phyloP scores from a whole-genome alignment of 53 echinoderm and acorn worm species.

The Paelopatides confundens region DNA sequence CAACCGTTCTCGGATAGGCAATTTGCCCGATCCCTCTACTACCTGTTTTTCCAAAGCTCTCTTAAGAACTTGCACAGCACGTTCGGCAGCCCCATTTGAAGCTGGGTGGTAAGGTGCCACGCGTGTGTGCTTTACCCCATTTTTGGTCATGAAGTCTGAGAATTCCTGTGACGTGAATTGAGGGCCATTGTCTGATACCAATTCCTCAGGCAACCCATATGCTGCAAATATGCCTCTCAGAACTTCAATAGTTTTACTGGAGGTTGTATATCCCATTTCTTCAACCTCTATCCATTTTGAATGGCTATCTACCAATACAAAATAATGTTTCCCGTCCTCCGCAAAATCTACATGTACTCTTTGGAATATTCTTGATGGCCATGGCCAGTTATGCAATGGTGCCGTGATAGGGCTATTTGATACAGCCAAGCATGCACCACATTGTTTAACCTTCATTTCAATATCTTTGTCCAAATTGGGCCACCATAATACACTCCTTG shows the following conservation, averaged over 20 bases:
- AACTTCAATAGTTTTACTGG: constrained; percentile 23
- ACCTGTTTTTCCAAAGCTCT: neutral
- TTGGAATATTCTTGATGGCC: neutral
- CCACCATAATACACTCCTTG: constrained; percentile 42
- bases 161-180: constrained; percentile 42
- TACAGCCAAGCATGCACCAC: neutral
- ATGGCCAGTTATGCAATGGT: neutral
- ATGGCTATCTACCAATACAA: neutral
- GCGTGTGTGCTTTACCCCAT: constrained; percentile 60
- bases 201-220: constrained; percentile 65
- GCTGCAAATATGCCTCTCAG: constrained; percentile 60
- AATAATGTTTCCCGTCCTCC: neutral
- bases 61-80: neutral
- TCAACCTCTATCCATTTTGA: constrained; percentile 1
- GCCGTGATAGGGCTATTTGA: neutral
- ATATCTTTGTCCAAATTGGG: neutral
- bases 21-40: neutral
- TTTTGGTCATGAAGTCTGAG: constrained; percentile 32
- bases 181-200: constrained; percentile 34
- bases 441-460: neutral
- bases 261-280: neutral
- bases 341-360: constrained; percentile 3
- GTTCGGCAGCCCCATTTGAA: constrained; percentile 41
- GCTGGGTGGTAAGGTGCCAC: too few relatives aligned
- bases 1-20: neutral